These are phyloP conservation scores for Apodemia duryi DNA, from an alignment of 2,888 invertebrate genomes.

Conservation along the genomic window DNA sequence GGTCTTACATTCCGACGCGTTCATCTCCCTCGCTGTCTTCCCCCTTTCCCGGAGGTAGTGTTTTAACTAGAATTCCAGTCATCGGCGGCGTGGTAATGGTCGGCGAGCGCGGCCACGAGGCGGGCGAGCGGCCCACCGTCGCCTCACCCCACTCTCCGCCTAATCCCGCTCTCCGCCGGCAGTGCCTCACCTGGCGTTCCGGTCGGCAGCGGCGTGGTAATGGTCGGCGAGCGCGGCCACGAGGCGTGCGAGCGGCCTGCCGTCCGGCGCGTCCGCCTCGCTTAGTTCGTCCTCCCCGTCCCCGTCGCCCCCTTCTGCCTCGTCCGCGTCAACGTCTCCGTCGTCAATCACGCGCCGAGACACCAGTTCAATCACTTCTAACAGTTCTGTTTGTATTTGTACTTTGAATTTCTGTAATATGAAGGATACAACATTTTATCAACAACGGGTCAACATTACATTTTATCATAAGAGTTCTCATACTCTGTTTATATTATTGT, in stretches of 20 bases:
- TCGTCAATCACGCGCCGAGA: constrained; percentile 87
- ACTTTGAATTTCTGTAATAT: constrained; percentile 84
- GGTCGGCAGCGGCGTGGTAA: constrained; percentile 58
- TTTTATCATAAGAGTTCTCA: no score
- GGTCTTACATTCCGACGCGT: no score
- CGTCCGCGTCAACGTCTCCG: constrained; percentile 57
- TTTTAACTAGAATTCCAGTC: constrained; percentile 58
- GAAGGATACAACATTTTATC: no score
- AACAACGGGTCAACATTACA: no score
- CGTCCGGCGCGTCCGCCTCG: constrained; percentile 47
- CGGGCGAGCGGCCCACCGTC: constrained; percentile 53
- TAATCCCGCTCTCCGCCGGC: no score
- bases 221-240: constrained; percentile 57
- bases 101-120: constrained; percentile 51
- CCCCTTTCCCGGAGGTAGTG: neutral
- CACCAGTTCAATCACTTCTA: constrained; percentile 88
- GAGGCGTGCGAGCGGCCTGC: constrained; percentile 56
- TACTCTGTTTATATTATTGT: no score
- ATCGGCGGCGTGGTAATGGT: constrained; percentile 62
- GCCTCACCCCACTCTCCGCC: constrained; percentile 33
- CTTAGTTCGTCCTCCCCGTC: constrained; percentile 39
- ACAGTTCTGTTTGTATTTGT: constrained; percentile 89
- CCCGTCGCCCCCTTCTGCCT: constrained; percentile 47
- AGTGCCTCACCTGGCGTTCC: constrained; percentile 50
- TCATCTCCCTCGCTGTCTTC: no score